These are phyloP conservation scores for Meleagris gallopavo DNA, from an alignment of 2,113 vertebrate species.

Conservation along the genomic window DNA sequence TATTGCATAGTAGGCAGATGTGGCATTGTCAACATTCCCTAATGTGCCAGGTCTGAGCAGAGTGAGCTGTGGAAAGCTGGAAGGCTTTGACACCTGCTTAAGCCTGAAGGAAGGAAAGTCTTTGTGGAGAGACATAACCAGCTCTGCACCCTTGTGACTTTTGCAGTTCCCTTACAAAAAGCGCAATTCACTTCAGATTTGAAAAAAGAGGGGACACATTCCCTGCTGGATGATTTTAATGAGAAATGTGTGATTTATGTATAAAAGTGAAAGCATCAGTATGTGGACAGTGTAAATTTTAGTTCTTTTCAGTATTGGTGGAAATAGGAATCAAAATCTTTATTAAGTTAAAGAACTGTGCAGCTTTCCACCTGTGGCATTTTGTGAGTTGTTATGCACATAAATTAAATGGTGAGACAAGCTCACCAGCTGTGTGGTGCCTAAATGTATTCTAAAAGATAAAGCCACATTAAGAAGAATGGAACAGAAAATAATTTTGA, in stretches of 20 bases:
- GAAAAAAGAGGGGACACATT: not conserved
- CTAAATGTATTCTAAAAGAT: constrained; percentile 4
- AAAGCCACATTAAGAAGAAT: constrained; percentile 21
- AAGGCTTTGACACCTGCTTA: not conserved
- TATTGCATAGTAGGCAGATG: fast-evolving
- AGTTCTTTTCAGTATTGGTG: not conserved
- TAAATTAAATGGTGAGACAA: not conserved
- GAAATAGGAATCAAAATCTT: not conserved
- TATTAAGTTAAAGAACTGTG: not conserved
- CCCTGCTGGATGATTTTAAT: not conserved
- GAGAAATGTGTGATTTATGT: not conserved
- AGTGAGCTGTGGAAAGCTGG: fast-evolving
- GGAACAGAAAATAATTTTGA: not conserved
- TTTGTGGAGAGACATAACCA: constrained; percentile 10
- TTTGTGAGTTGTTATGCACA: constrained; percentile 14
- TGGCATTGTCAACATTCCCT: fast-evolving
- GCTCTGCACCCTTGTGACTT: not conserved
- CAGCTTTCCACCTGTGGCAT: not conserved
- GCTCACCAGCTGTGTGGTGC: not conserved
- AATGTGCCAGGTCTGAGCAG: fast-evolving
- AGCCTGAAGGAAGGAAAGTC: not conserved
- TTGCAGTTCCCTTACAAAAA: not conserved
- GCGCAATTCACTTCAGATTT: not conserved
- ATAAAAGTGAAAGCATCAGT: not conserved
- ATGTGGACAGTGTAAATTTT: not conserved